Conservation (phyloP, 2,797 vertebrate genomes). For the Thunnus albacares region DNA sequence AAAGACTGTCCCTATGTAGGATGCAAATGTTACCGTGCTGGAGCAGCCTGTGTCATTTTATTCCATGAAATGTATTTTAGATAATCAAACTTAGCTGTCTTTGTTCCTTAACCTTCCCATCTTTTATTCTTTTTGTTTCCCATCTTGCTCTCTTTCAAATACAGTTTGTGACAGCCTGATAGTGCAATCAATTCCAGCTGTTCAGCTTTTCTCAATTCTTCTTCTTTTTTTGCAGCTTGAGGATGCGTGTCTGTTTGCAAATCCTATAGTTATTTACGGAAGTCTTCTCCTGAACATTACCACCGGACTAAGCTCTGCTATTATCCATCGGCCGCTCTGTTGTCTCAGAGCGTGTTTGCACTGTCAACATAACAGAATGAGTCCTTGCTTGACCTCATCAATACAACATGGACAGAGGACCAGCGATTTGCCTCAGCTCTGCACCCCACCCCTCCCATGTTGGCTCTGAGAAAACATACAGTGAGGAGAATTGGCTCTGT, state of each 20-base stretch:
- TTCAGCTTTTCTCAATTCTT: conserved; percentile 49
- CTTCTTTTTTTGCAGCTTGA: conserved; percentile 25
- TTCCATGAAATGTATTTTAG: conserved; percentile 15
- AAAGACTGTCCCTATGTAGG: conserved; percentile 6
- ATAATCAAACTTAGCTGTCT: conserved; percentile 29
- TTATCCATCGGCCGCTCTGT: conserved; percentile 54
- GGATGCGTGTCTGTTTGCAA: conserved; percentile 38
- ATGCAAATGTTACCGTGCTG: conserved; percentile 25
- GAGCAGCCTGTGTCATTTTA: conserved; percentile 20
- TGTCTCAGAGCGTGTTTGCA: conserved; percentile 60
- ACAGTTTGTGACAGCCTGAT: conserved; percentile 14
- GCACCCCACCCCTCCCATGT: background rate
- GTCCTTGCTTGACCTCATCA: conserved; percentile 74
- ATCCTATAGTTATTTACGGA: conserved; percentile 60
- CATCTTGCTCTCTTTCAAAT: conserved; percentile 9
- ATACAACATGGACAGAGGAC: conserved; percentile 42
- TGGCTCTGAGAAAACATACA: conserved; percentile 34
- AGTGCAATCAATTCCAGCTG: conserved; percentile 25
- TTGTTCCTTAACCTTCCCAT: conserved; percentile 4
- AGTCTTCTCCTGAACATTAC: conserved; percentile 52
- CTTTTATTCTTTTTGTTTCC: conserved; percentile 11
- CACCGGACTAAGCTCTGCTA: conserved; percentile 45
- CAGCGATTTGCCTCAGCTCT: conserved; percentile 17
- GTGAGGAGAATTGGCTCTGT: conserved; percentile 31
- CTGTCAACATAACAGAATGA: conserved; percentile 67